Evolutionary conservation across 2,113 vertebrate genomes (phyloP).

Genomic region (Prionailurus viverrinus): DNA sequence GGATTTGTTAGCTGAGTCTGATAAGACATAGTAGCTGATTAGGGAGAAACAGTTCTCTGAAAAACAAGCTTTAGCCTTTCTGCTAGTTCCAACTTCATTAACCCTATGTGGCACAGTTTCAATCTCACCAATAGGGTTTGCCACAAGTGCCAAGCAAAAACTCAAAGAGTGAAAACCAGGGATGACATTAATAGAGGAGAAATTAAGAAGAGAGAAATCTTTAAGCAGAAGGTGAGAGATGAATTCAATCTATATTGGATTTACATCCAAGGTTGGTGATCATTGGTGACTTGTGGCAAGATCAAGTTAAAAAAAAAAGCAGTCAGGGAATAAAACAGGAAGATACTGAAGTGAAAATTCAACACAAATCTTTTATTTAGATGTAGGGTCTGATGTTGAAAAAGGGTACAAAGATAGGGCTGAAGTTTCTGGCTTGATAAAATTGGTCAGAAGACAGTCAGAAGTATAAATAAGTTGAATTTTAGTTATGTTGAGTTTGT

Average conservation of each 20-base stretch:
- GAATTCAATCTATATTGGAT: neutral
- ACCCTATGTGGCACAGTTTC: neutral
- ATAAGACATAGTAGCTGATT: neutral
- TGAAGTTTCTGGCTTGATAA: slow-evolving; percentile 24
- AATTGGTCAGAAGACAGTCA: neutral
- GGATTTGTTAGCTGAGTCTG: neutral
- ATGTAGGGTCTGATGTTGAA: neutral
- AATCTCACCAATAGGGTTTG: neutral
- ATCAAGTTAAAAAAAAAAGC: neutral
- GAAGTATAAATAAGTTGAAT: neutral
- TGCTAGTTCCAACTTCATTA: neutral
- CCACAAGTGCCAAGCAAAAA: neutral
- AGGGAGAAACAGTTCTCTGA: neutral
- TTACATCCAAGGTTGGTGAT: neutral
- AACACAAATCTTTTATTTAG: neutral
- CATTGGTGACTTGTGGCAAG: neutral
- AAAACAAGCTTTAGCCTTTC: neutral
- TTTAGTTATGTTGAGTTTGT: neutral
- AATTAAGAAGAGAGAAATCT: neutral
- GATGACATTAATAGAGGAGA: neutral
- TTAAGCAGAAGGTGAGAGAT: neutral
- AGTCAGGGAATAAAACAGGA: neutral
- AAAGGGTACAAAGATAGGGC: neutral
- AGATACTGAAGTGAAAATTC: neutral
- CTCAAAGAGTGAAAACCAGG: neutral